These are phyloP conservation scores for Pungitius pungitius DNA, from an alignment of 2,113 vertebrate genomes.

Conservation along the genomic window DNA sequence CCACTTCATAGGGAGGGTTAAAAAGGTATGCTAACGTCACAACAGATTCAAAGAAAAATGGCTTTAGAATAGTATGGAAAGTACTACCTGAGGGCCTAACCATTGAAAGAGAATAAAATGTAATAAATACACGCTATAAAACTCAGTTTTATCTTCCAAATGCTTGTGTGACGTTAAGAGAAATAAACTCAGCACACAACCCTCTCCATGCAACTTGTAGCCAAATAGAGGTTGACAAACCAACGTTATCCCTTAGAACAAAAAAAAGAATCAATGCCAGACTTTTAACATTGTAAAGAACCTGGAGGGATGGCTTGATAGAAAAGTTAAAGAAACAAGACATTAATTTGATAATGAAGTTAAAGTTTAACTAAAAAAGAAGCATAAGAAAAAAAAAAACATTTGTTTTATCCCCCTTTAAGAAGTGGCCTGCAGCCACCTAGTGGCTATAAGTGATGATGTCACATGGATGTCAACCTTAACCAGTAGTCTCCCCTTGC, in stretches of 20 bases:
- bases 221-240: slow-evolving; percentile 13
- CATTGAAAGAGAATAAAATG: slow-evolving; percentile 51
- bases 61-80: not conserved
- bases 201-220: slow-evolving; percentile 9
- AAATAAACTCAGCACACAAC: slow-evolving; percentile 19
- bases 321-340: slow-evolving; percentile 9
- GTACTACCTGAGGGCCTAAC: slow-evolving; percentile 9
- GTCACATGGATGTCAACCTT: slow-evolving; percentile 19
- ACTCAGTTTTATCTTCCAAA: slow-evolving; percentile 23
- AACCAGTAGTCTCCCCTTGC: slow-evolving; percentile 7
- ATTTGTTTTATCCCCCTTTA: not conserved
- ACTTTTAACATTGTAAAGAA: slow-evolving; percentile 1
- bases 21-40: not conserved
- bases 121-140: slow-evolving; percentile 70
- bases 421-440: slow-evolving; percentile 68
- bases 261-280: not conserved
- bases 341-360: slow-evolving; percentile 4
- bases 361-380: slow-evolving; percentile 15
- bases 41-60: slow-evolving; percentile 24
- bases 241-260: slow-evolving; percentile 10
- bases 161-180: slow-evolving; percentile 15
- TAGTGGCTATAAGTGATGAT: slow-evolving; percentile 70
- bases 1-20: not conserved
- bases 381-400: not conserved
- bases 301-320: not conserved